phyloP scores from a whole-genome alignment of 2,113 vertebrate genomes.

The Anseranas semipalmata region DNA sequence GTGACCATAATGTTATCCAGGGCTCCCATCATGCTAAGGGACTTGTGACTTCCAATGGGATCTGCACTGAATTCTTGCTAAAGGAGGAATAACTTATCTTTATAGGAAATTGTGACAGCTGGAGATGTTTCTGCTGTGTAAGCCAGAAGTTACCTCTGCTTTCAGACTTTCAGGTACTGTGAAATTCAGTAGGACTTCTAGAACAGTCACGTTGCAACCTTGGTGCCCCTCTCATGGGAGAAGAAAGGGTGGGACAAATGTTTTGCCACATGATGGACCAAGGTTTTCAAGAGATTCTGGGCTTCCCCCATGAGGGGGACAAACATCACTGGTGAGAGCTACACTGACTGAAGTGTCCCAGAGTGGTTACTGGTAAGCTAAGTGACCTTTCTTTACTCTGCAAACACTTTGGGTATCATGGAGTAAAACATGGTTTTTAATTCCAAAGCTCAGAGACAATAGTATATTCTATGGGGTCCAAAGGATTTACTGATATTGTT shows the following conservation, averaged over 20 bases:
- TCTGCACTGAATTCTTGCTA: not conserved
- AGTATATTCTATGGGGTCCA: not conserved
- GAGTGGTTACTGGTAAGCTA: not conserved
- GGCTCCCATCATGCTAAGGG: not conserved
- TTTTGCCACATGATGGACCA: not conserved
- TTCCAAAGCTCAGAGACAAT: not conserved
- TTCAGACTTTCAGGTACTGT: not conserved
- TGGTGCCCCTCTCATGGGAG: not conserved
- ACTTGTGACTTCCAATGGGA: not conserved
- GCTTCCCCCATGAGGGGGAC: not conserved
- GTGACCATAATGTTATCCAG: not conserved
- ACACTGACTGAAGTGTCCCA: not conserved
- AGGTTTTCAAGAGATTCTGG: not conserved
- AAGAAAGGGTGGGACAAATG: rapidly evolving
- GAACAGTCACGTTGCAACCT: not conserved
- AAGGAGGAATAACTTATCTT: not conserved
- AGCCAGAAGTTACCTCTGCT: not conserved
- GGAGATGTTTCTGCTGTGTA: not conserved
- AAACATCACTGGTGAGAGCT: not conserved
- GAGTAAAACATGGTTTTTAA: not conserved
- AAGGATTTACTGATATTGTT: not conserved
- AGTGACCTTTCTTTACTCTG: not conserved
- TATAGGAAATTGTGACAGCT: not conserved
- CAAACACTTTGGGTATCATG: not conserved
- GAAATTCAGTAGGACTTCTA: not conserved